Evolutionary conservation across 2,888 invertebrate genomes (phyloP).

Genomic region (Augochlorella aurata): DNA sequence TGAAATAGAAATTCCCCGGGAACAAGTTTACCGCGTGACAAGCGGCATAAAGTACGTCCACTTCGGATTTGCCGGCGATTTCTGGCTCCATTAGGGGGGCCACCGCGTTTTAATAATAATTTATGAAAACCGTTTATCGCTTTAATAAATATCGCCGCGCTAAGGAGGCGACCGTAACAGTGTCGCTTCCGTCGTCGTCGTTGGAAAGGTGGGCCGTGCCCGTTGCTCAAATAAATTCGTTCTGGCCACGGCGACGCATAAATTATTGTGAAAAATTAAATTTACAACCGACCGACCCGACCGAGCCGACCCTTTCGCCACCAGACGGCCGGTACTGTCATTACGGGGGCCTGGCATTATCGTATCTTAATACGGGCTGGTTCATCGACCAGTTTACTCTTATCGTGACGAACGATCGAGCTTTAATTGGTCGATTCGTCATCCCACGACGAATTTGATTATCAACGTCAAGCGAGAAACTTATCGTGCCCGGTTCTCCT

Average conservation of each 20-base stretch:
- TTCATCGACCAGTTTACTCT: constrained; percentile 75
- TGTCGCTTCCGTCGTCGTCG: constrained; percentile 13
- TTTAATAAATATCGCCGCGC: constrained; percentile 24
- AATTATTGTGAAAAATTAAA: constrained; percentile 55
- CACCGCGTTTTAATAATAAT: background rate
- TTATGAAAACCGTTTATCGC: background rate
- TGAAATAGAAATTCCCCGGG: background rate
- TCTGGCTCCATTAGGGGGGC: background rate
- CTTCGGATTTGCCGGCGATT: background rate
- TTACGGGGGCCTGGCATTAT: constrained; percentile 51
- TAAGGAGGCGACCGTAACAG: constrained; percentile 19
- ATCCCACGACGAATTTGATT: constrained; percentile 81
- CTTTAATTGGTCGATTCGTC: constrained; percentile 82
- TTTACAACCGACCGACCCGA: constrained; percentile 35
- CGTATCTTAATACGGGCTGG: constrained; percentile 68
- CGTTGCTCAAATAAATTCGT: constrained; percentile 46
- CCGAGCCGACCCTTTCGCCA: constrained; percentile 31
- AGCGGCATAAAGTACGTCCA: background rate
- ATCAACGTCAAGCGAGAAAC: constrained; percentile 78
- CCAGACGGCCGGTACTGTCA: constrained; percentile 44
- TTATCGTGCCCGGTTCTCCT: constrained; percentile 72
- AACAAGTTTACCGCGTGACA: background rate
- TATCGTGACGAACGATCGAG: constrained; percentile 79
- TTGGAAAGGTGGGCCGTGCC: background rate
- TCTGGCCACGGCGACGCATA: constrained; percentile 26